Evolutionary conservation across 2,888 invertebrate genomes (phyloP).

Genomic region (Orchestes rusci): DNA sequence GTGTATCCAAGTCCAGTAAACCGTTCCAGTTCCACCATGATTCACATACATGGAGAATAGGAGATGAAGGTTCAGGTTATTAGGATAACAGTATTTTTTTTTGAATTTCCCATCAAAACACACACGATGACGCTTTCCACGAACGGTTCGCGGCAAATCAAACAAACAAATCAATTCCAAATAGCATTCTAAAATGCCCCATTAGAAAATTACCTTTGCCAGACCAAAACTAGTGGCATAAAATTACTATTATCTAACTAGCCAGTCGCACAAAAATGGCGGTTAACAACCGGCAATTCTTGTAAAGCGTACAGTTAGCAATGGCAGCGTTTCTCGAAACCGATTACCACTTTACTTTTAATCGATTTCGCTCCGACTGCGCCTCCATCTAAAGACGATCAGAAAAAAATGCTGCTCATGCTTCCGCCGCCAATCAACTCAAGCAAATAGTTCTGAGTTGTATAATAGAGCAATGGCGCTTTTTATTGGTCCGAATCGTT

Average conservation of each 20-base stretch:
- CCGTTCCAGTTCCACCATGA: too few relatives aligned
- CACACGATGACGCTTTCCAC: too few relatives aligned
- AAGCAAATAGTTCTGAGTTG: slow-evolving; percentile 25
- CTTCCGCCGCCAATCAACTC: slow-evolving; percentile 29
- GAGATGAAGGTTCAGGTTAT: too few relatives aligned
- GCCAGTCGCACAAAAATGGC: slow-evolving; percentile 17
- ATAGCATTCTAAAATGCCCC: too few relatives aligned
- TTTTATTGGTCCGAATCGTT: slow-evolving; percentile 26
- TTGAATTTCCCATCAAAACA: too few relatives aligned
- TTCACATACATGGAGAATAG: too few relatives aligned
- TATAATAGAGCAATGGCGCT: slow-evolving; percentile 31
- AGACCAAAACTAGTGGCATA: slow-evolving; percentile 18
- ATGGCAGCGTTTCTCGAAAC: slow-evolving; percentile 28
- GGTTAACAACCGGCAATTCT: slow-evolving; percentile 19
- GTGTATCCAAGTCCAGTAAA: too few relatives aligned
- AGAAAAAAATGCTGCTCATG: slow-evolving; percentile 27
- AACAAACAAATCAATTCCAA: too few relatives aligned
- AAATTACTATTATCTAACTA: slow-evolving; percentile 19
- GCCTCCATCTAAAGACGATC: slow-evolving; percentile 28
- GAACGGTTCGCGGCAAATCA: too few relatives aligned
- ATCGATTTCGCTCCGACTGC: slow-evolving; percentile 29
- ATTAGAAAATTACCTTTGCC: too few relatives aligned
- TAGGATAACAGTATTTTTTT: too few relatives aligned
- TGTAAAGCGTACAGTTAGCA: slow-evolving; percentile 29
- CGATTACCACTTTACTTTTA: slow-evolving; percentile 32